Base-by-base conservation (phyloP, 1,140 invertebrate species). In the Penaeus japonicus region DNA sequence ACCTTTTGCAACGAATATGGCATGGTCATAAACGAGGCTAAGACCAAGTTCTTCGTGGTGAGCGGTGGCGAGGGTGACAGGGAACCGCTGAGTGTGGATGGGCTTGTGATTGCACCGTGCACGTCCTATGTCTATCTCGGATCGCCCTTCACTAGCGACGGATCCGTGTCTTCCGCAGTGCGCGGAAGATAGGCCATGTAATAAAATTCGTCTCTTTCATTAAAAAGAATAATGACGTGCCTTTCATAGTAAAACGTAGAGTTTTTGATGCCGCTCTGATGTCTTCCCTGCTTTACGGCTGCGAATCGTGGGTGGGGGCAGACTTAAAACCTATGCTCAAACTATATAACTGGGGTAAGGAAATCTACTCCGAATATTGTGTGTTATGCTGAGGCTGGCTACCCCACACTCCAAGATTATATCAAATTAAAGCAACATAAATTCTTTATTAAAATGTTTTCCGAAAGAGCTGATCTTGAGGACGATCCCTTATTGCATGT, bases 161-260 rank as follows among this genome's bases (percentile, higher is more conserved):
- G 77, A 12, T 78, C 77, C 27, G 77, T 78, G 77, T 78, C 35
- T 32, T n/a, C 77, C 35, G 77, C 77, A n/a, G n/a, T 78, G 4
- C 30, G 35, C 20, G n/a, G n/a, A n/a, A n/a, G n/a, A 35, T 32
- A 39, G 22, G 47, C 10, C 47, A n/a, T n/a, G n/a, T n/a, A n/a
- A n/a, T n/a, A 39, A 78, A 78, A 32, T 32, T 39, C 47, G 77
- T 78, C 10, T 78, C 77, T 7, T 30, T 78, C 47, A 32, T 78
- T n/a, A 78, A 78, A 10, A 78, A 78, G 35, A 78, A 78, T 32
- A 78, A 78, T 78, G 30, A 12, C 22, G 77, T 78, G 77, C 77
- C 24, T 35, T 78, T 17, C 30, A 30, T 27, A 75, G 73, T 75
- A 15, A 75, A 75, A 15, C 73, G 27, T 20, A 30, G n/a, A n/a